Evolutionary conservation across 2,797 vertebrate species (phyloP).

Genomic region (Spea hammondii): DNA sequence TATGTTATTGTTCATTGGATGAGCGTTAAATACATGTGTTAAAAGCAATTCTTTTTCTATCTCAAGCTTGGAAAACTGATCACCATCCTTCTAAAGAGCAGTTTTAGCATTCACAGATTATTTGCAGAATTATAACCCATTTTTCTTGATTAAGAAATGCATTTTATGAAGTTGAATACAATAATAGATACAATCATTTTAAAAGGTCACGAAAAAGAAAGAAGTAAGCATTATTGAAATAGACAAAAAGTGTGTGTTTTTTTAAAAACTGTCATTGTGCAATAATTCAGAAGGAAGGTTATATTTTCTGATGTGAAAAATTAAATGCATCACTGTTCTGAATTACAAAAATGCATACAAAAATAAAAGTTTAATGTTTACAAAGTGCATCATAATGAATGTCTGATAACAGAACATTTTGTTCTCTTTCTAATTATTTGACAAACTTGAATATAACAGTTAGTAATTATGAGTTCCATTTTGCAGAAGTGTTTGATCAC

Average conservation of each 20-base stretch:
- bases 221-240: not conserved
- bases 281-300: not conserved
- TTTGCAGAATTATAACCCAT: not conserved
- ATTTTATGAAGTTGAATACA: not conserved
- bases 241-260: not conserved
- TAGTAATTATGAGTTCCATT: slow-evolving; percentile 62
- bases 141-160: slow-evolving; percentile 9
- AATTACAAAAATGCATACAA: slow-evolving; percentile 56
- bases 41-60: not conserved
- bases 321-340: slow-evolving; percentile 53
- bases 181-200: slow-evolving; percentile 1
- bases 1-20: not conserved
- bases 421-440: slow-evolving; percentile 57
- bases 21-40: not conserved
- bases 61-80: not conserved
- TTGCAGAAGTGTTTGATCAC: slow-evolving; percentile 66
- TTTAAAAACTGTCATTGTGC: not conserved
- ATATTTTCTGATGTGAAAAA: slow-evolving; percentile 34
- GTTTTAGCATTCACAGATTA: not conserved
- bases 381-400: slow-evolving; percentile 47
- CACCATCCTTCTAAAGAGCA: not conserved
- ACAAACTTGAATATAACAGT: slow-evolving; percentile 56
- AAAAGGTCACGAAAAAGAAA: not conserved
- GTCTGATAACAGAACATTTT: slow-evolving; percentile 58
- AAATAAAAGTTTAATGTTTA: slow-evolving; percentile 53